Evolutionary conservation across 2,797 vertebrate genomes (phyloP).

Genomic region (Coendou prehensilis): DNA sequence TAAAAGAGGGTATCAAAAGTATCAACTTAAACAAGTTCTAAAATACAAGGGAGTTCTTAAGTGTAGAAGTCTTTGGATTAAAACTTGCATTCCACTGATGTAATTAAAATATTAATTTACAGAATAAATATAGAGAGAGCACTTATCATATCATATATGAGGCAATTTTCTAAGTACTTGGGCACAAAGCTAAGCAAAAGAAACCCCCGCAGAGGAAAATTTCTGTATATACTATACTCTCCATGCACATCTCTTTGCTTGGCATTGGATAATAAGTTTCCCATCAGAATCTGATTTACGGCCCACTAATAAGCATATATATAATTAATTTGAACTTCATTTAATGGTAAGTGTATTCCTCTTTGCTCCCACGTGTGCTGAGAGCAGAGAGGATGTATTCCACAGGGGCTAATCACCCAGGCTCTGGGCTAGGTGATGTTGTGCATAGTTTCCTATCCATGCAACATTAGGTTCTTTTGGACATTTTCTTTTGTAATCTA

Average conservation of each 20-base stretch:
- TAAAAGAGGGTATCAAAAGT: background rate
- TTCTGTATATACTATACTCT: background rate
- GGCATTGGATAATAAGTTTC: background rate
- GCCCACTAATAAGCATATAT: background rate
- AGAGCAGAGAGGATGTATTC: background rate
- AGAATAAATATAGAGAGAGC: background rate
- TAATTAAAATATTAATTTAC: background rate
- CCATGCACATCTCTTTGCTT: background rate
- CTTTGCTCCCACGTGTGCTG: background rate
- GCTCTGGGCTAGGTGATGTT: background rate
- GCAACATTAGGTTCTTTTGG: background rate
- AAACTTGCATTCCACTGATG: background rate
- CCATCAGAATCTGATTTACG: background rate
- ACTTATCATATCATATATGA: background rate
- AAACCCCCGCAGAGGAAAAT: too few relatives aligned
- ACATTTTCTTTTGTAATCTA: background rate
- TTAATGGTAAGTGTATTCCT: background rate
- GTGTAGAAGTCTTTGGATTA: background rate
- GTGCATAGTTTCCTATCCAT: background rate
- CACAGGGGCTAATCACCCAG: background rate
- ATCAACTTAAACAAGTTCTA: background rate
- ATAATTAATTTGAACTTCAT: background rate
- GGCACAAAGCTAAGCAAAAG: background rate
- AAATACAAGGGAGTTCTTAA: background rate
- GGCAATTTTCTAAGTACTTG: background rate